Base-by-base conservation (phyloP, 2,888 invertebrate genomes). In the Masnerella sp. region DNA sequence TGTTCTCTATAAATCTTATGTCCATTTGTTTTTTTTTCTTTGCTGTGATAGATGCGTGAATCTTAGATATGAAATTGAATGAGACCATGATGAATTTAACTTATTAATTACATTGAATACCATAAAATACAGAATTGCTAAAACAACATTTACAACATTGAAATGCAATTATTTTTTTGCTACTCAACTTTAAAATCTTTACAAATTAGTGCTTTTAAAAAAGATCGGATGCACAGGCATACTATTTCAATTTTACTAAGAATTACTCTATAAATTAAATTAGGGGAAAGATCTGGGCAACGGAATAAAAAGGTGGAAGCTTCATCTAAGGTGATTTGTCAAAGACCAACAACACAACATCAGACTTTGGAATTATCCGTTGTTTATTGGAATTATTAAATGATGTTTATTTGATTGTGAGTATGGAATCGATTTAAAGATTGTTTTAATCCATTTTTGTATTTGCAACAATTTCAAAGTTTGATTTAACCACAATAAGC, bases 401-500 rank as follows among this genome's bases (percentile, higher is more conserved):
- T 28, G 28, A 28, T 28, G 28, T 2, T 7, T 28, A 28, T 28
- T 28, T 9, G n/a, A n/a, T 9, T 28, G 28, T 7, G 8, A 28
- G 28, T 28, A n/a, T 7, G 8, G 28, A 28, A n/a, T n/a, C n/a
- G n/a, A n/a, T n/a, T n/a, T n/a, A n/a, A n/a, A n/a, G n/a, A n/a
- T n/a, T n/a, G n/a, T n/a, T n/a, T n/a, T n/a, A n/a, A n/a, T n/a
- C n/a, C n/a, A n/a, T n/a, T n/a, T n/a, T n/a, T n/a, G n/a, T n/a
- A n/a, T n/a, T n/a, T n/a, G n/a, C 17, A 14, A 12, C 12, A 59
- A 68, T 59, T 59, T 59, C 47, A 69, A 69, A 69, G 61, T 62
- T 51, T 70, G 62, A 62, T 14, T 62, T 56, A 8, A 11, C 17
- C 15, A 47, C 7, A 38, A 11, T 2, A 47, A 54, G 45, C 45